Conservation (phyloP, 2,113 vertebrate genomes). For the Amazona vittata region DNA sequence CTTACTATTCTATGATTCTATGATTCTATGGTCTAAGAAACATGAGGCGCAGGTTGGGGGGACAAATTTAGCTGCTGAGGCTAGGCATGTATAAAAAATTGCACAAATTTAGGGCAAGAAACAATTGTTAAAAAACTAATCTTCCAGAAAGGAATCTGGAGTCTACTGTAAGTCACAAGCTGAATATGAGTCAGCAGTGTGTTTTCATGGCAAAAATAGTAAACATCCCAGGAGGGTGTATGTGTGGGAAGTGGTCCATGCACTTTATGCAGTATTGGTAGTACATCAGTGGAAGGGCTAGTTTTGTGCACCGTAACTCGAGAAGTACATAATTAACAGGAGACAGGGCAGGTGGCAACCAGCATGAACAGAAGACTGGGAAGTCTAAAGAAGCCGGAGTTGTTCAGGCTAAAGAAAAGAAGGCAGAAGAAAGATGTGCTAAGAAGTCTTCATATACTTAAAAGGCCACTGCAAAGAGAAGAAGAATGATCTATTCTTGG, state of each 20-base stretch:
- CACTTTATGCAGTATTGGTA: background rate
- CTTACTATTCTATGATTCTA: too few species aligned
- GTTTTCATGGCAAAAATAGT: background rate
- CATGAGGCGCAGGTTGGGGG: background rate
- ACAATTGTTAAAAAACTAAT: background rate
- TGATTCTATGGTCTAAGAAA: background rate
- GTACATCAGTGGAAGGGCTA: background rate
- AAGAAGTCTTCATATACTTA: background rate
- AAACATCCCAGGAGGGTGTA: background rate
- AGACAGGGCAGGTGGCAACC: background rate
- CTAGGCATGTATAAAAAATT: background rate
- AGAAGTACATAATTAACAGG: background rate
- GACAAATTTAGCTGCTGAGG: background rate
- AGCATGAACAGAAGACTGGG: background rate
- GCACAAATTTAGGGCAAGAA: background rate
- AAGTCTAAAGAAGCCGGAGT: background rate
- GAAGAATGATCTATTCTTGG: background rate
- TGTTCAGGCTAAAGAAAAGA: background rate
- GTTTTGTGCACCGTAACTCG: background rate
- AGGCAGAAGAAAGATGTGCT: background rate
- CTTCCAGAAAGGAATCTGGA: background rate
- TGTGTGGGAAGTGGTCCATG: background rate
- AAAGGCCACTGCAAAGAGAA: background rate
- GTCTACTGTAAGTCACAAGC: background rate
- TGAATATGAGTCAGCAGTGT: background rate